Evolutionary conservation across 2,888 invertebrate species (phyloP), one percentile per base, ranked within the genome.

Genomic region (Brachyptera risi): DNA sequence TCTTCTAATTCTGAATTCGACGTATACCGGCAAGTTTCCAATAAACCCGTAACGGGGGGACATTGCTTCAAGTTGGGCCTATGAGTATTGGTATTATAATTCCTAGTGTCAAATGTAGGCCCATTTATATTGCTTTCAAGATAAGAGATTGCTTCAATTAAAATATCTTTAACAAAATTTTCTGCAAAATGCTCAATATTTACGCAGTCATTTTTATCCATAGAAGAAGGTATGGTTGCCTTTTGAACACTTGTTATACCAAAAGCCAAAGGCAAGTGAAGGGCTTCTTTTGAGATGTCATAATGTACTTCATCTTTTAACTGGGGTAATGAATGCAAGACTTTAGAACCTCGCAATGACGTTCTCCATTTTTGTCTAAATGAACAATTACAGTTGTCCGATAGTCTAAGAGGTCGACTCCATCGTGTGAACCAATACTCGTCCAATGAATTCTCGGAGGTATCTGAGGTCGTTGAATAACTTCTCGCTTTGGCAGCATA

Each of bases 371-470:
- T 75, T 67, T 72, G 71, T 58, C 75, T 68, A 65, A 76, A 76
- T 15, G 76, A 76, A 67, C 76, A 75, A 65, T 71, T 73, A 68
- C 76, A 75, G 66, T 68, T 69, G 27, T 73, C 73, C 40, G 71
- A 47, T 5, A 50, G 69, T 68, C 73, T 72, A 19, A 76, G 69
- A 23, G 76, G 75, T 64, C 73, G 72, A 65, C 74, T 76, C 76
- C 76, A 76, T 67, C 75, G 73, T 15, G 74, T 75, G 68, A 78
- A 78, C 78, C 78, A 78, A 65, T 78, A 78, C 63, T 78, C 78
- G 65, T 77, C 78, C 21, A 75, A 70, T 40, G 75, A 66, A 3
- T 74, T 73, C 63, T 70, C 73, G 42, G 74, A 68, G 65, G 71
- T 65, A 31, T 65, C 73, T 31, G 61, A 56, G 9, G 31, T n/a